phyloP scores from a whole-genome alignment of 1,140 invertebrate species.

The Pinna nobilis region DNA sequence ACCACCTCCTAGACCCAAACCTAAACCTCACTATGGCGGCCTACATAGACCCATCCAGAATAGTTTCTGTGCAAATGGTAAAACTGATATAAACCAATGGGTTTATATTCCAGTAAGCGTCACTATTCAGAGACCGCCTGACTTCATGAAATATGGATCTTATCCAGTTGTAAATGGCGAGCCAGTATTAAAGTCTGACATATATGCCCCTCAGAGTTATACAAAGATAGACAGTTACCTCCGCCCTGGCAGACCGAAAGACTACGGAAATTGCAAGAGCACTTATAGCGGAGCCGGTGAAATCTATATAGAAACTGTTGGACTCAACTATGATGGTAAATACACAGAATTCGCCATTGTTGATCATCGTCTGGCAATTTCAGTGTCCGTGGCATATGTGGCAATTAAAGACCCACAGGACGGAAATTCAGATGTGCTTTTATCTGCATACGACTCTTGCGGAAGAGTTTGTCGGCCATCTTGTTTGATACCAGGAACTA shows the following conservation, averaged over 20 bases:
- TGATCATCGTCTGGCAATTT: conserved; percentile 62
- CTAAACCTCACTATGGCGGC: background rate
- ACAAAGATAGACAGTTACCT: conserved; percentile 20
- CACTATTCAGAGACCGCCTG: conserved; percentile 54
- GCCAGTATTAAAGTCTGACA: conserved; percentile 43
- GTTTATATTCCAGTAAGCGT: conserved; percentile 64
- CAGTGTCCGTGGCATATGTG: conserved; percentile 61
- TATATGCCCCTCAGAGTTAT: conserved; percentile 48
- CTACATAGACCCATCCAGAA: conserved; percentile 54
- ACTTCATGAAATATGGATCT: conserved; percentile 50
- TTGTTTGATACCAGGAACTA: conserved; percentile 50
- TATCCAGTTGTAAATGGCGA: conserved; percentile 59
- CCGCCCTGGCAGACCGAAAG: conserved; percentile 13
- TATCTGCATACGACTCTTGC: conserved; percentile 63
- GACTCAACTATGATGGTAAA: conserved; percentile 64
- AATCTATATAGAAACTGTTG: conserved; percentile 59
- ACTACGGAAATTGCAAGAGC: conserved; percentile 37
- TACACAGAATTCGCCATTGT: conserved; percentile 67
- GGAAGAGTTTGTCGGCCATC: conserved; percentile 63
- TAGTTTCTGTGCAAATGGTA: conserved; percentile 58
- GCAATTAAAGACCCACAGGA: conserved; percentile 56
- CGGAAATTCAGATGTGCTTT: conserved; percentile 43
- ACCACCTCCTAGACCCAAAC: background rate
- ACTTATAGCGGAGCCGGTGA: conserved; percentile 51
- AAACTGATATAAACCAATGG: conserved; percentile 62